These are phyloP conservation scores for Musca vetustissima DNA, from an alignment of 1,140 invertebrate species.

Conservation along the genomic window DNA sequence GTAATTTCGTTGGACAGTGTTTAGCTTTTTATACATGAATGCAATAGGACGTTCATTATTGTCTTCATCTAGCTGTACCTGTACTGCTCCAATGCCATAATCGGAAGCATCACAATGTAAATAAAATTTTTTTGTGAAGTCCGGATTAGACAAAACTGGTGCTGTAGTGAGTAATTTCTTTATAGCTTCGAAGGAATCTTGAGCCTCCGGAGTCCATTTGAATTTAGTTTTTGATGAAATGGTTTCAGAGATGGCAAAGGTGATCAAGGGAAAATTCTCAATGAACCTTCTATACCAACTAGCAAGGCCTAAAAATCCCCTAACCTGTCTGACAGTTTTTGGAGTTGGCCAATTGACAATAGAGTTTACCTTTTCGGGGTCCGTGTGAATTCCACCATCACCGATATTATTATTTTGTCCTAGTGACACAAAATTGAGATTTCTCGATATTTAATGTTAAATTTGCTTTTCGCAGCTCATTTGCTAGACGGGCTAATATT, in stretches of 20 bases:
- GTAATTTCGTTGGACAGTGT: background rate
- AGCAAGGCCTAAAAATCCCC: slow-evolving; percentile 34
- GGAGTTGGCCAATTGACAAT: background rate
- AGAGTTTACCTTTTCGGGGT: slow-evolving; percentile 12
- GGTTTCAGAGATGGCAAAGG: slow-evolving; percentile 42
- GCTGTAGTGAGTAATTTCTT: slow-evolving; percentile 4
- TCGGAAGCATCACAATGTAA: background rate
- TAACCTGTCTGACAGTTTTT: background rate
- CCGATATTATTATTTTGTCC: slow-evolving; percentile 22
- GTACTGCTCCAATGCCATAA: background rate
- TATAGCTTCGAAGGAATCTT: background rate
- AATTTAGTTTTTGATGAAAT: slow-evolving; percentile 35
- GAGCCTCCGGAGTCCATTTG: background rate
- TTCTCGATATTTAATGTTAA: slow-evolving; percentile 11
- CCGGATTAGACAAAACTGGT: background rate
- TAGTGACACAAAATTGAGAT: background rate
- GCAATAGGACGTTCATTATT: slow-evolving; percentile 1
- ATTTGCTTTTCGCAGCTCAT: too few relatives aligned
- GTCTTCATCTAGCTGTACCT: background rate
- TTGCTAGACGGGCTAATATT: too few relatives aligned
- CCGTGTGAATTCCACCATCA: background rate
- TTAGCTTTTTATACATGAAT: background rate
- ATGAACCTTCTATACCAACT: slow-evolving; percentile 50
- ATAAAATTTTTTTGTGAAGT: background rate
- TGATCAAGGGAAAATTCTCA: slow-evolving; percentile 39